These are phyloP conservation scores for Megaceryle alcyon DNA, from an alignment of 2,797 vertebrate genomes.

Conservation along the genomic window DNA sequence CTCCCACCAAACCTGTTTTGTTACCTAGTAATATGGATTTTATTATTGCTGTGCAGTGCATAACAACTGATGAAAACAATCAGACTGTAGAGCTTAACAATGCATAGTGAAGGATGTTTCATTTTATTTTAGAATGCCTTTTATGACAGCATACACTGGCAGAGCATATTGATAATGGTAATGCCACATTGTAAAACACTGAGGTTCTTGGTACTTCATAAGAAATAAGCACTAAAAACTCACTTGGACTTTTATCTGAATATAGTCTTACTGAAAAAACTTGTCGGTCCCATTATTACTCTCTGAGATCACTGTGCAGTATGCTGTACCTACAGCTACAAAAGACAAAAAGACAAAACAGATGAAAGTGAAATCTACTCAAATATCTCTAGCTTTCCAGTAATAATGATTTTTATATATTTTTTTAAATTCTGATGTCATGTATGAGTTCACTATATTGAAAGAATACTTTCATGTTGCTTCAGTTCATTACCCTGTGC, in stretches of 20 bases:
- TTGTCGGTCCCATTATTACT: background rate
- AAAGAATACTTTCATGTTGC: background rate
- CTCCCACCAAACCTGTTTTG: background rate
- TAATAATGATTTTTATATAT: background rate
- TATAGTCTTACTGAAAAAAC: background rate
- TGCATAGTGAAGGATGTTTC: background rate
- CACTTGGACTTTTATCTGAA: background rate
- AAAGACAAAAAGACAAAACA: background rate
- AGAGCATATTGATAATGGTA: constrained; percentile 9
- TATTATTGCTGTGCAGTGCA: background rate
- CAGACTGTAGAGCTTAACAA: background rate
- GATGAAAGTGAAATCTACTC: background rate
- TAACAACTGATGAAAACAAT: background rate
- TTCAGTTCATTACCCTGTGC: background rate
- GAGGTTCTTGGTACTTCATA: background rate
- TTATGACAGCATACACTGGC: background rate
- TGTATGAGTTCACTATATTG: background rate
- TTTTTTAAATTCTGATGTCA: background rate
- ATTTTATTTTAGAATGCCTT: constrained; percentile 15
- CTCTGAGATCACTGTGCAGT: background rate
- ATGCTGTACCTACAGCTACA: background rate
- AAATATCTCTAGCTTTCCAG: background rate
- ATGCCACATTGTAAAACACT: background rate
- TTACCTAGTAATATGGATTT: background rate
- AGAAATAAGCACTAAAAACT: background rate